These are phyloP conservation scores for Drosophila dunni DNA, from an alignment of 1,140 invertebrate genomes.

Conservation along the genomic window DNA sequence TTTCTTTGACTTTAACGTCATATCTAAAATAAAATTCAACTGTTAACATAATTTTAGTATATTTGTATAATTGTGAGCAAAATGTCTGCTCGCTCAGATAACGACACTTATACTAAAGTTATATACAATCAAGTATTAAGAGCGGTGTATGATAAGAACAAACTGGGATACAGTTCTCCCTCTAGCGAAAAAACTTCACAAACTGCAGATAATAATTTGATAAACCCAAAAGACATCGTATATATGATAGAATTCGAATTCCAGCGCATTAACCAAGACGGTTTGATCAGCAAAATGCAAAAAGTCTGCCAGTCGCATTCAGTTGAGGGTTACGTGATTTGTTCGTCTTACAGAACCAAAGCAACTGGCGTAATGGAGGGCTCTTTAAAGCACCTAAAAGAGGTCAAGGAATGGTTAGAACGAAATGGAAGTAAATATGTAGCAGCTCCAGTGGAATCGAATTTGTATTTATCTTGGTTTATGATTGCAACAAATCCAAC, in stretches of 20 bases:
- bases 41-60: too few relatives aligned
- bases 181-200: neutral
- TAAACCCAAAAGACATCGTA: neutral
- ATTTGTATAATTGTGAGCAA: too few relatives aligned
- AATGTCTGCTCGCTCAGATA: too few relatives aligned
- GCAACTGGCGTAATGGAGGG: conserved; percentile 13
- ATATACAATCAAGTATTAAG: too few relatives aligned
- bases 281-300: neutral
- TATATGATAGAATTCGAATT: conserved; percentile 11
- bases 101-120: too few relatives aligned
- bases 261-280: neutral
- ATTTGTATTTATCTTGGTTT: conserved; percentile 12
- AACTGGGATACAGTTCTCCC: too few relatives aligned
- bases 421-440: neutral
- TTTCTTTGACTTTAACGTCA: too few relatives aligned
- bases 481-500: neutral
- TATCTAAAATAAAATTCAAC: too few relatives aligned
- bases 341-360: neutral
- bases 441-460: neutral
- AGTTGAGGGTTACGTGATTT: conserved; percentile 10
- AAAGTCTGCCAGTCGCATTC: neutral
- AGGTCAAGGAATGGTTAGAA: conserved; percentile 7
- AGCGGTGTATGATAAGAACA: too few relatives aligned
- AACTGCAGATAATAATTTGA: too few relatives aligned
- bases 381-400: neutral